phyloP scores from a whole-genome alignment of 2,797 vertebrate genomes.

The Triplophysa bombifrons region DNA sequence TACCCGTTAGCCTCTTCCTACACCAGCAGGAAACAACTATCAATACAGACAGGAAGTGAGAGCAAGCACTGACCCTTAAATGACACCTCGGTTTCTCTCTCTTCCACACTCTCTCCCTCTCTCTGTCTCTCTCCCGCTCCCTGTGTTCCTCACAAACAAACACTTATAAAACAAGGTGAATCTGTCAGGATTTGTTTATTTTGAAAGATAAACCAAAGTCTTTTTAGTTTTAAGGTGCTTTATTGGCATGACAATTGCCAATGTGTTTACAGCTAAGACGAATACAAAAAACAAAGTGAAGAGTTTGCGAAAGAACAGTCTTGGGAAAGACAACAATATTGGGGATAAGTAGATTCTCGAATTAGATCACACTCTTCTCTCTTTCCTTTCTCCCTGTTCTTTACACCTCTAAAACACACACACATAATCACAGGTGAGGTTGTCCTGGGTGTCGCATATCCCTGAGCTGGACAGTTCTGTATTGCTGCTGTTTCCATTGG shows the following conservation, averaged over 20 bases:
- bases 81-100: constrained; percentile 67
- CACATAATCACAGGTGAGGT: constrained; percentile 59
- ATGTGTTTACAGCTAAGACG: neutral
- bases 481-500: constrained; percentile 37
- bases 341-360: neutral
- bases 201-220: neutral
- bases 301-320: too few species aligned
- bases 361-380: neutral
- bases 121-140: constrained; percentile 6
- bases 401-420: constrained; percentile 12
- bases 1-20: constrained; percentile 75
- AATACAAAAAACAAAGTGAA: neutral
- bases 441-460: constrained; percentile 68
- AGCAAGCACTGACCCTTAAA: constrained; percentile 73
- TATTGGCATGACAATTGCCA: neutral
- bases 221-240: neutral
- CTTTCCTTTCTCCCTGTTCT: neutral
- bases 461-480: constrained; percentile 64
- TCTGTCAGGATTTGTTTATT: constrained; percentile 29
- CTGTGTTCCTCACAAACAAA: constrained; percentile 1
- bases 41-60: constrained; percentile 80
- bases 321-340: neutral
- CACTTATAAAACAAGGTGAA: constrained; percentile 12
- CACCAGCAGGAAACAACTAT: constrained; percentile 76
- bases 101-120: constrained; percentile 64